These are phyloP conservation scores for Zaprionus inermis DNA, from an alignment of 1,140 invertebrate genomes.

Conservation along the genomic window DNA sequence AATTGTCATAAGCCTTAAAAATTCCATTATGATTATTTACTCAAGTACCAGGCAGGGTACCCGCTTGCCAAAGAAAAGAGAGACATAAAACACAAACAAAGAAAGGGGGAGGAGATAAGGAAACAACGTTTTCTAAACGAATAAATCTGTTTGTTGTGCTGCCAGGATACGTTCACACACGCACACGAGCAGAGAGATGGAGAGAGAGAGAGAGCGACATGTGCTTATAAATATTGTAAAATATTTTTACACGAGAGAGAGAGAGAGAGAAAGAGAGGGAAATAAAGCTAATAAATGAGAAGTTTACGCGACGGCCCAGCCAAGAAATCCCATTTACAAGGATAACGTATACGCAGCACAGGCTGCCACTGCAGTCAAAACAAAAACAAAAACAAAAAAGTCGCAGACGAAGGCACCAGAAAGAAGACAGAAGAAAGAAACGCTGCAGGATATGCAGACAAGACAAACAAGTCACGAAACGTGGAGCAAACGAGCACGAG, in stretches of 20 bases:
- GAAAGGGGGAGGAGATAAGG: constrained; percentile 59
- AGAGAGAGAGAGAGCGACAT: constrained; percentile 4
- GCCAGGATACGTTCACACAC: constrained; percentile 60
- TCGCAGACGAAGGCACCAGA: not conserved
- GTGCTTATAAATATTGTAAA: constrained; percentile 72
- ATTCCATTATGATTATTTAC: constrained; percentile 82
- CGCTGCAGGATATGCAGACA: constrained; percentile 81
- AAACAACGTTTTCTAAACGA: constrained; percentile 79
- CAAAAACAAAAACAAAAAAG: constrained; percentile 9
- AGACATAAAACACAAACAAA: constrained; percentile 68
- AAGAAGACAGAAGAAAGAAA: constrained; percentile 49
- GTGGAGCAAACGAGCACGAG: constrained; percentile 20
- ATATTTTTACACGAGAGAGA: constrained; percentile 63
- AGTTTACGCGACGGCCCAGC: constrained; percentile 69
- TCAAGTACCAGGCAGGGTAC: constrained; percentile 46
- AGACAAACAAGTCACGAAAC: constrained; percentile 79
- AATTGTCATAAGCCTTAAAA: constrained; percentile 80
- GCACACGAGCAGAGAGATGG: constrained; percentile 11
- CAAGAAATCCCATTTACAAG: constrained; percentile 74
- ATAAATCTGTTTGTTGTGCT: constrained; percentile 77
- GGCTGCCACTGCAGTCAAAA: constrained; percentile 33
- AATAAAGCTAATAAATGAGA: constrained; percentile 78
- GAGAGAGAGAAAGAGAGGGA: constrained; percentile 32
- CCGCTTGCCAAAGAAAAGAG: constrained; percentile 32
- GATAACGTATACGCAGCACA: constrained; percentile 12